These are phyloP conservation scores for Rhynchomys soricoides DNA, from an alignment of 2,113 vertebrate genomes.

Conservation along the genomic window DNA sequence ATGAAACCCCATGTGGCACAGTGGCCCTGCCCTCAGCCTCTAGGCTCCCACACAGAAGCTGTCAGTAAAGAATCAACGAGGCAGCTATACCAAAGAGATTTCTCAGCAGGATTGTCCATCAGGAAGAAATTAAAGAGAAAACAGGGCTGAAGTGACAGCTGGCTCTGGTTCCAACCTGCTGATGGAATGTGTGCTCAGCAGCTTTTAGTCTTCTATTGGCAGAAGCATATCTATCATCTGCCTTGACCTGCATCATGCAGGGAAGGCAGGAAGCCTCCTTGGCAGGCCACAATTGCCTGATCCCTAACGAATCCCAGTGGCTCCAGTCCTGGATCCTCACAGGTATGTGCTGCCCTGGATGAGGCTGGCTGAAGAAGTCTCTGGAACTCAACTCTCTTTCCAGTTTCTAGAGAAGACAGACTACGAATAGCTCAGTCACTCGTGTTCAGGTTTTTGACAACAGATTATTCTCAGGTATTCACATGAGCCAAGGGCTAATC, in stretches of 20 bases:
- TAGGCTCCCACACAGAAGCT: neutral
- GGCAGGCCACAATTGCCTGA: neutral
- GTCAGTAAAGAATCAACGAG: rapidly evolving
- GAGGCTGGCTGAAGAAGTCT: neutral
- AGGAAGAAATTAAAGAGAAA: neutral
- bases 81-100: neutral
- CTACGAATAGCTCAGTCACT: neutral
- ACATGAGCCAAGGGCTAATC: neutral
- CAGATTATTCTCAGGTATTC: neutral
- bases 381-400: neutral
- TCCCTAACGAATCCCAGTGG: rapidly evolving
- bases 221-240: rapidly evolving
- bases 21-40: rapidly evolving
- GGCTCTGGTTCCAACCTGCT: neutral
- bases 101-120: rapidly evolving
- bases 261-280: rapidly evolving
- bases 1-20: rapidly evolving
- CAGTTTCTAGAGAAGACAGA: neutral
- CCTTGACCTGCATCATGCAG: rapidly evolving
- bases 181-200: rapidly evolving
- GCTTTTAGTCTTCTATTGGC: rapidly evolving
- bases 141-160: neutral
- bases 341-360: neutral
- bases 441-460: neutral
- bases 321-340: rapidly evolving